Percentiles rank a stretch among this genome's conserved stretches.
Conservation (phyloP, 2,113 vertebrate species). For the Sporophila hypoxantha region DNA sequence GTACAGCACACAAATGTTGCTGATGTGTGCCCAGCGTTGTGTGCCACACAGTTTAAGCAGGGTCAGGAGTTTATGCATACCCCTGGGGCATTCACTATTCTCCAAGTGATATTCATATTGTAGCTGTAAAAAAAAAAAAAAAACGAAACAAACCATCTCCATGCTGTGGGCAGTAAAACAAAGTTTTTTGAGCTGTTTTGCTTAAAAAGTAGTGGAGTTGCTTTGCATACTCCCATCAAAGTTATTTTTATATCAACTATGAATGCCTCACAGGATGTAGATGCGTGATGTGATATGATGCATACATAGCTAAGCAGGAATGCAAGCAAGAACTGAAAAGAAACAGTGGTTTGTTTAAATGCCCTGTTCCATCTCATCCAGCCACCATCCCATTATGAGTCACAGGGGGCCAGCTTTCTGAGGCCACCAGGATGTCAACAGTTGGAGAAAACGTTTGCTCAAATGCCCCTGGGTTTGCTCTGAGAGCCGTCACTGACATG, state of each 20-base stretch:
- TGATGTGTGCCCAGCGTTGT: background rate
- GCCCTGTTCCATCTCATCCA: background rate
- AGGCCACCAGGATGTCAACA: conserved; percentile 41
- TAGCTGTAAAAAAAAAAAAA: background rate
- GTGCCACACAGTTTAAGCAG: background rate
- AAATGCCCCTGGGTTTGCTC: background rate
- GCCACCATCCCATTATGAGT: background rate
- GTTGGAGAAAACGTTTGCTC: background rate
- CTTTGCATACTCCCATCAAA: background rate
- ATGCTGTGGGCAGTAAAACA: background rate
- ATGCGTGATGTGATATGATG: background rate
- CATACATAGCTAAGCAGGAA: background rate
- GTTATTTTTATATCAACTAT: background rate
- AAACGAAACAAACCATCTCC: background rate
- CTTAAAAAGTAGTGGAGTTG: background rate
- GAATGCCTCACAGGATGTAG: background rate
- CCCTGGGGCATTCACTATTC: background rate
- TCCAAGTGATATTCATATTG: background rate
- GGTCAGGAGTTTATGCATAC: conserved; percentile 14
- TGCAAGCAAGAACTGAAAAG: background rate
- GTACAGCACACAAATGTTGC: background rate
- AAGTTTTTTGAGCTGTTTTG: background rate
- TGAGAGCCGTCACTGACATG: background rate
- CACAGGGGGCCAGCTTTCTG: conserved; percentile 22
- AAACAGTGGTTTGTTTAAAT: background rate